A percentile compares a stretch with the other conserved stretches of the same genome.
Evolutionary conservation across 2,888 invertebrate genomes (phyloP).

Genomic region (Pinctada fucata): DNA sequence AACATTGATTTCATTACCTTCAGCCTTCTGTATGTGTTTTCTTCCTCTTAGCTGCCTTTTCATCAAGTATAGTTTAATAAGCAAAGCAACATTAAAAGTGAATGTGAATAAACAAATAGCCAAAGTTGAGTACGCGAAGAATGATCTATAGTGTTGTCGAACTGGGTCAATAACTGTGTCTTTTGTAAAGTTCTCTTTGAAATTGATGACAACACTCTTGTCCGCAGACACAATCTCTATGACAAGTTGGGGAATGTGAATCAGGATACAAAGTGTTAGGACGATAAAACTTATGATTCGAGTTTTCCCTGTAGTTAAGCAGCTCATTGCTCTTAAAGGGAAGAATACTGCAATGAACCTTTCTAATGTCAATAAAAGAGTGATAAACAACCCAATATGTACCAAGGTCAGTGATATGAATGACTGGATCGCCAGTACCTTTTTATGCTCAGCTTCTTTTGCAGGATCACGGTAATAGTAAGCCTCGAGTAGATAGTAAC

Average conservation of each 20-base stretch:
- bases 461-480: too few relatives aligned
- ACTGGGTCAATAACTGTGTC: constrained; percentile 5
- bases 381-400: constrained; percentile 26
- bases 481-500: not conserved
- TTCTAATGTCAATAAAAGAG: constrained; percentile 25
- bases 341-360: constrained; percentile 27
- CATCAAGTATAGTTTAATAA: constrained; percentile 4
- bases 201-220: not conserved
- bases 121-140: constrained; percentile 9
- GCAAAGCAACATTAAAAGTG: constrained; percentile 11
- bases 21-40: constrained; percentile 19
- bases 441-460: too few relatives aligned
- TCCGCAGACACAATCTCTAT: constrained; percentile 8
- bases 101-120: constrained; percentile 12
- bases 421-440: not conserved
- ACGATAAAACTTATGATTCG: constrained; percentile 9
- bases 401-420: constrained; percentile 25
- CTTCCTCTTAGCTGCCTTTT: constrained; percentile 6
- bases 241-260: constrained; percentile 15
- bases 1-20: constrained; percentile 31
- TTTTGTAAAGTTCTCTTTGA: not conserved
- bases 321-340: constrained; percentile 27
- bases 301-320: constrained; percentile 26
- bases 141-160: constrained; percentile 15
- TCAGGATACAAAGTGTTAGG: constrained; percentile 8